Base-by-base conservation (phyloP, 1,140 invertebrate species). In the Sycophila sp. region DNA sequence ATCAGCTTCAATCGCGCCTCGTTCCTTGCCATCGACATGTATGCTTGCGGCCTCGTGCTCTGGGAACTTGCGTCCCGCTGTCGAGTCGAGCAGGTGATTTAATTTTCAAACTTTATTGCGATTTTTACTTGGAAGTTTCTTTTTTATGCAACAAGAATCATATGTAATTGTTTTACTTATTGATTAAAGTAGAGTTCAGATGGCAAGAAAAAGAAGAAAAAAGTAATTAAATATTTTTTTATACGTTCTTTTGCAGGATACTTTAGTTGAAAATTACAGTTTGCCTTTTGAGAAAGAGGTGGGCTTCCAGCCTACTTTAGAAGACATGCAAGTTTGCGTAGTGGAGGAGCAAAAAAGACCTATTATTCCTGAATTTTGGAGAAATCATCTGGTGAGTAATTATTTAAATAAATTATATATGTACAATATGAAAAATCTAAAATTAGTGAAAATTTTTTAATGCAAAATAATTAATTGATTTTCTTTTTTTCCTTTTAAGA, bases 1-100 rank as follows among this genome's bases (percentile, higher is more conserved):
- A 91, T 97, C 22, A 96, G 96, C 88, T 86, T 96, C 47, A 94
- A 93, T 73, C 93, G 94, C 78, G 91, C 93, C 17, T 92, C 93
- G 42, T 89, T 98, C 11, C 94, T 97, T 79, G 94, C 97, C 79
- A 96, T 97, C 73, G 97, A 98, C 87, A 94, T 98, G 47, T 99
- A 98, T 86, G 94, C 97, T 0, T 87, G 96, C 74, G 94, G 92
- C 0, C 84, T 99, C 47, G 93, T 98, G 11, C 83, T 98, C 8
- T 99, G 97, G 97, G 96, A 96, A 87, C 85, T 94, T 75, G 88
- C 92, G 30, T 91, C 90, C 47, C 87, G 94, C 40, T 94, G 92
- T 77, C 22, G 26, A 17, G 13, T 28, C 24, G 17, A 62, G 0
- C n/a, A 62, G 24, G 59, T 62, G 15, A 45, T 1, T n/a, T n/a